Evolutionary conservation across 2,797 vertebrate genomes (phyloP).

Genomic region (Lacerta agilis): DNA sequence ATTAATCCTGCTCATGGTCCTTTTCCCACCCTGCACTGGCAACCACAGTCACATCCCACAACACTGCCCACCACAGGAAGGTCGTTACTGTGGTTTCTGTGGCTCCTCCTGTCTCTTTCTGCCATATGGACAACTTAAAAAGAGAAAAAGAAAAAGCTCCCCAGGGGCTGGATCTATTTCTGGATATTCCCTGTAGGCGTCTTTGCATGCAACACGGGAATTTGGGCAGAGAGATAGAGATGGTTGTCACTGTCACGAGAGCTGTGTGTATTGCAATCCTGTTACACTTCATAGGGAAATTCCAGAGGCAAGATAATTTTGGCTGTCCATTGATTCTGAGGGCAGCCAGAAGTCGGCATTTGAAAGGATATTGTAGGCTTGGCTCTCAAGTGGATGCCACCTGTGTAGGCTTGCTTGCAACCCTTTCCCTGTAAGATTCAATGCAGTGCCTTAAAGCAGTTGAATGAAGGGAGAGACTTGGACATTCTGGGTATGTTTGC

Average conservation of each 20-base stretch:
- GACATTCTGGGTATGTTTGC: neutral
- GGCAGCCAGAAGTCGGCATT: neutral
- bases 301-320: neutral
- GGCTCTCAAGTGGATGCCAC: neutral
- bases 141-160: neutral
- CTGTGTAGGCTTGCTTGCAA: no score
- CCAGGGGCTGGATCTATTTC: slow-evolving; percentile 27
- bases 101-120: slow-evolving; percentile 30
- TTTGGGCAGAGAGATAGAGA: neutral
- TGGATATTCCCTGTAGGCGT: slow-evolving; percentile 29
- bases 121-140: slow-evolving; percentile 37
- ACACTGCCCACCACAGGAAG: slow-evolving; percentile 24
- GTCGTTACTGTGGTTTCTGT: slow-evolving; percentile 46
- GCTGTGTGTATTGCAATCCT: neutral
- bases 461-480: neutral
- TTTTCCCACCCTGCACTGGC: neutral
- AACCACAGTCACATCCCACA: slow-evolving; percentile 13
- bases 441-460: neutral
- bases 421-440: neutral
- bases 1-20: neutral
- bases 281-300: neutral
- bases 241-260: neutral
- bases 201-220: slow-evolving; percentile 4
- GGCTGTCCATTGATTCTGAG: no score
- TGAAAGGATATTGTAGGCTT: neutral